Percentiles rank a stretch among this genome's conserved stretches.
phyloP scores from a whole-genome alignment of 2,113 vertebrate genomes.

The Neodontobutis hainanensis region DNA sequence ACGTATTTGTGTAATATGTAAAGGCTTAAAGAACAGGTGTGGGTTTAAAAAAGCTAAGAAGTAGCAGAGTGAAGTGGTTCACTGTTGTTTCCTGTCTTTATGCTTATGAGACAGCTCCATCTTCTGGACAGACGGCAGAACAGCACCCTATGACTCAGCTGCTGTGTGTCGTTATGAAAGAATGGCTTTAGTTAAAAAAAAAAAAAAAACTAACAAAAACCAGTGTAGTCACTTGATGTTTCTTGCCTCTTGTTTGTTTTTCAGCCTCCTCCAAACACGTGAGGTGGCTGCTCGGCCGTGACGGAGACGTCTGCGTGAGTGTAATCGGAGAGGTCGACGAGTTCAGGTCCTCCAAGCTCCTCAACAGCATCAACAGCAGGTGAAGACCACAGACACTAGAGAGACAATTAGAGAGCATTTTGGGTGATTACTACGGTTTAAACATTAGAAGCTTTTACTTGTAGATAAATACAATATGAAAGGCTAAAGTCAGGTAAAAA shows the following conservation, averaged over 20 bases:
- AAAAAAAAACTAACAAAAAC: background rate
- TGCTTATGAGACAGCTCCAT: slow-evolving; percentile 61
- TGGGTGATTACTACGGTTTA: no score
- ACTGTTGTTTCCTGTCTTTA: background rate
- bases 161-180: background rate
- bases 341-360: slow-evolving; percentile 69
- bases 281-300: slow-evolving; percentile 77
- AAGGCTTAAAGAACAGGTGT: no score
- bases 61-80: no score
- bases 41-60: no score
- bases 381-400: slow-evolving; percentile 16
- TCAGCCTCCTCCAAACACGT: slow-evolving; percentile 75
- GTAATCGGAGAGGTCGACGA: slow-evolving; percentile 76
- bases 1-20: no score
- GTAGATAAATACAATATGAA: no score
- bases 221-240: background rate
- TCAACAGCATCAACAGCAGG: slow-evolving; percentile 64
- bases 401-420: background rate
- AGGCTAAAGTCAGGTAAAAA: no score
- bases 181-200: background rate
- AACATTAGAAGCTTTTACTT: no score
- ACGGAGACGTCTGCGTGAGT: slow-evolving; percentile 77
- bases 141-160: background rate
- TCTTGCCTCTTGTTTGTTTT: background rate
- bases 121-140: slow-evolving; percentile 55